These are phyloP conservation scores for Thalassophryne amazonica DNA, from an alignment of 2,797 vertebrate genomes.

Conservation along the genomic window DNA sequence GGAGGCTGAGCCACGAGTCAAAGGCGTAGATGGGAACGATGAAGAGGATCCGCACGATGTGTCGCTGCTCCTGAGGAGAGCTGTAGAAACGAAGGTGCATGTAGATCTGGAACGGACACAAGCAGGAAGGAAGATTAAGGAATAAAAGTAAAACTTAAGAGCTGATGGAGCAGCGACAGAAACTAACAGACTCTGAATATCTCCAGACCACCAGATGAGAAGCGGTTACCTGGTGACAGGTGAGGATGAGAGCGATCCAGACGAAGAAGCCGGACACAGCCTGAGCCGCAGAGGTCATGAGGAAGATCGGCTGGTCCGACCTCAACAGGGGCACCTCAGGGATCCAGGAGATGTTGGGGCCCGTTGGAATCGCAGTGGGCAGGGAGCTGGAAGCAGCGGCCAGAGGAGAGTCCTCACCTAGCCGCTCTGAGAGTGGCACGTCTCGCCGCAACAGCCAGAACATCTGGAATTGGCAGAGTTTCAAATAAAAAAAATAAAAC, in stretches of 20 bases:
- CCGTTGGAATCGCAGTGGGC: constrained; percentile 64
- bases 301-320: constrained; percentile 87
- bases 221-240: constrained; percentile 91
- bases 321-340: constrained; percentile 83
- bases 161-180: too few relatives aligned
- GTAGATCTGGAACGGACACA: constrained; percentile 85
- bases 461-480: constrained; percentile 62
- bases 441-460: constrained; percentile 54
- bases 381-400: constrained; percentile 68
- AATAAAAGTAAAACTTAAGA: background rate
- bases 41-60: constrained; percentile 98
- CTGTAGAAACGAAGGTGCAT: constrained; percentile 97
- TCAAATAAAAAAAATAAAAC: background rate
- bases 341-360: constrained; percentile 85
- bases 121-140: background rate
- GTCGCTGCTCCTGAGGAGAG: constrained; percentile 92
- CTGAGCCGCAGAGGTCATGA: constrained; percentile 92
- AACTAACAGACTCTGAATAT: too few relatives aligned
- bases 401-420: constrained; percentile 68
- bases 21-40: constrained; percentile 98
- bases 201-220: background rate
- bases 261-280: constrained; percentile 96
- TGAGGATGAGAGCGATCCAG: constrained; percentile 94
- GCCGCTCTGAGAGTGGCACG: constrained; percentile 70
- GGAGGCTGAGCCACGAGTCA: constrained; percentile 98